Evolutionary conservation across 2,797 vertebrate genomes (phyloP), one percentile per base, ranked within the genome.

Genomic region (Psittacula echo): DNA sequence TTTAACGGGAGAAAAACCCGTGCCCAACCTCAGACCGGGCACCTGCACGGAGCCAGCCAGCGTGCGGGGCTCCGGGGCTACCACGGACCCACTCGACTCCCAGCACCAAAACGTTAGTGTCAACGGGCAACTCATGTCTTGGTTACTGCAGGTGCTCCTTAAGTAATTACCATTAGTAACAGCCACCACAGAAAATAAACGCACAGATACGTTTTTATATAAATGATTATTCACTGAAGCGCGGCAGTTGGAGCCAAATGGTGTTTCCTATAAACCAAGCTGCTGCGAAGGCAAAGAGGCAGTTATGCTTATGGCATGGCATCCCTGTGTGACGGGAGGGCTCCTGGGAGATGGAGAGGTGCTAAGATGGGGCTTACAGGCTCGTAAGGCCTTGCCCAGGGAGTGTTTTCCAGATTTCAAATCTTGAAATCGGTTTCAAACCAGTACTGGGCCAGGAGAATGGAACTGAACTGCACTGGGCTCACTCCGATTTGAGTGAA

Each of bases 1-100:
- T 56, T 32, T 1, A 16, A 44, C n/a, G 26, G 23, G 4, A 4
- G 21, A 6, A 56, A 67, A 50, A 3, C 5, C 34, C 0, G 51
- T 41, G 22, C 54, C 37, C 44, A 20, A 19, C 37, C 90, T 53
- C 51, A 18, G 56, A 3, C 30, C 34, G 37, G 66, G 41, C 11
- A 22, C 53, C 37, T 5, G 17, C 37, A 5, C 22, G n/a, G n/a
- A 37, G 56, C n/a, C 56, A 24, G 56, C 21, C n/a, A 23, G n/a
- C n/a, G 32, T 10, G 56, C 4, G 24, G 26, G 16, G 24, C 17
- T 39, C 24, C 24, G 24, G 6, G 60, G 16, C 13, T 3, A 8
- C 6, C 39, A 13, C 12, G 18, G 51, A 26, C 67, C 14, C 5
- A 12, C 66, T 50, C 65, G 15, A 2, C 17, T 66, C 26, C 50